Evolutionary conservation across 1,140 invertebrate genomes (phyloP).

Genomic region (Drosophila ironensis): DNA sequence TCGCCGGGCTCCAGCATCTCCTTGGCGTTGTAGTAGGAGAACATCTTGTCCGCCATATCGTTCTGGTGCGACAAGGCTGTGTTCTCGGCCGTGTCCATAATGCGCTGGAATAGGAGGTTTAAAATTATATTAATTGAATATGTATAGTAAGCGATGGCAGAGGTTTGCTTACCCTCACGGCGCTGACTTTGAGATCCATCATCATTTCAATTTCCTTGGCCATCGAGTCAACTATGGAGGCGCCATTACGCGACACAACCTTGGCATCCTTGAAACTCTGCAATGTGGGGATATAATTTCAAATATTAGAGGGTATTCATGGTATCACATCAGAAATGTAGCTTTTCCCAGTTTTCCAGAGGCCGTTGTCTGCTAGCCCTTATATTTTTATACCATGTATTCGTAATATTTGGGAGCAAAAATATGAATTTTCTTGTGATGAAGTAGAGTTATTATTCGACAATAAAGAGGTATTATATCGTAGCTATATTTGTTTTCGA

Average conservation of each 20-base stretch:
- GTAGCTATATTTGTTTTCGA: no score
- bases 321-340: no score
- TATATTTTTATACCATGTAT: no score
- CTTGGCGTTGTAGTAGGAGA: slow-evolving; percentile 89
- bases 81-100: slow-evolving; percentile 91
- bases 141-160: background rate
- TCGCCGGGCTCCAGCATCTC: slow-evolving; percentile 84
- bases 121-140: background rate
- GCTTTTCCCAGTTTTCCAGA: no score
- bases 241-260: slow-evolving; percentile 87
- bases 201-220: slow-evolving; percentile 90
- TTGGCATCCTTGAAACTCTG: slow-evolving; percentile 89
- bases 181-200: slow-evolving; percentile 92
- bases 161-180: slow-evolving; percentile 86
- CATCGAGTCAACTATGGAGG: slow-evolving; percentile 88
- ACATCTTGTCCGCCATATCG: slow-evolving; percentile 85
- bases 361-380: no score
- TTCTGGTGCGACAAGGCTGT: slow-evolving; percentile 86
- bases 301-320: no score
- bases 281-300: background rate
- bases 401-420: no score
- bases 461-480: no score
- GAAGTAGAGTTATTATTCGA: no score
- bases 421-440: no score
- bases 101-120: slow-evolving; percentile 83